Base-by-base conservation (phyloP, 2,113 vertebrate species). In the Cephalopterus ornatus region DNA sequence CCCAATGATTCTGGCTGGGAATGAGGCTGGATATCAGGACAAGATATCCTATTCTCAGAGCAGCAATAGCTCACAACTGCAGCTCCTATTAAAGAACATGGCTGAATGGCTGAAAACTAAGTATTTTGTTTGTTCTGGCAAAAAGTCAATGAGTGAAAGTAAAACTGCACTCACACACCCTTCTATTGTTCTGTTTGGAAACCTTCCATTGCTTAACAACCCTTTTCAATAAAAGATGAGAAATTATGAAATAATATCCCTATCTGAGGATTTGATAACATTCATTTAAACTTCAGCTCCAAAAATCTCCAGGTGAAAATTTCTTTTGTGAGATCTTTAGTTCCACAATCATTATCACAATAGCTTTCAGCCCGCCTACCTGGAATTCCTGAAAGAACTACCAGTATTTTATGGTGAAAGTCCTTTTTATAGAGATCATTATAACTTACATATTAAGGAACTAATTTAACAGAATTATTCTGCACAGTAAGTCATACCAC, bases 131-230 rank as follows among this genome's bases (percentile, higher is more conserved):
- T 46, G 39, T 67, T 92, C 75, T 95, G 94, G 93, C 94, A 96
- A 92, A 84, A 97, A 86, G 84, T 96, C 95, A 96, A 35, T 55
- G 88, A 67, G 59, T 92, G 91, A 96, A 97, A 96, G 76, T 93
- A 84, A 93, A 92, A 93, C 85, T 83, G 82, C 67, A 71, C 55
- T 74, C 55, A 83, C 39, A 37, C 44, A 3, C 63, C 23, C 47
- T 92, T 72, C 86, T 76, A 94, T 96, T 95, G 93, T 96, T 95
- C 95, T 93, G 58, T 89, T 92, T 96, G 95, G 96, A 97, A 94
- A 82, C 39, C 67, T 90, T 94, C 88, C 75, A 86, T 35, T 91
- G 78, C 85, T 89, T 88, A 93, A 94, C 52, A 93, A 66, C 12
- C 19, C 65, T 80, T 79, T 93, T 85, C 71, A 72, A 32, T 73